A percentile compares a stretch with the other conserved stretches of the same genome.
Evolutionary conservation across 2,797 vertebrate genomes (phyloP).

Genomic region (Danio jaintianensis): DNA sequence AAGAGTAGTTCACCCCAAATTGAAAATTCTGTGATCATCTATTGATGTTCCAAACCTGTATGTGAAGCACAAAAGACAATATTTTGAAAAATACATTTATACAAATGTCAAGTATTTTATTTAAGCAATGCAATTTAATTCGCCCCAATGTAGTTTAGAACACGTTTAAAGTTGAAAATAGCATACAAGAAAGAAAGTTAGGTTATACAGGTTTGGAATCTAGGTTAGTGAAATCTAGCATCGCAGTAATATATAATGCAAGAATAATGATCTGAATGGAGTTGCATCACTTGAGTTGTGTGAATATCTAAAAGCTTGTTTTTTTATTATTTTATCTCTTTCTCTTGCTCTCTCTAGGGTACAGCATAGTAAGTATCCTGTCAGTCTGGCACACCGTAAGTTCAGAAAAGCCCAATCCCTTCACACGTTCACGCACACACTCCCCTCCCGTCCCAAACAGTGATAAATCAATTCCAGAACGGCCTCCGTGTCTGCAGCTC

Average conservation of each 20-base stretch:
- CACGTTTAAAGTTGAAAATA: not conserved
- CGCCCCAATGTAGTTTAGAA: not conserved
- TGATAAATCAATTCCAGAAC: slow-evolving; percentile 57
- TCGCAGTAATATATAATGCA: slow-evolving; percentile 4
- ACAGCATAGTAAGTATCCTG: slow-evolving; percentile 39
- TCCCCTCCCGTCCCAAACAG: slow-evolving; percentile 32
- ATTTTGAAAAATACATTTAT: not conserved
- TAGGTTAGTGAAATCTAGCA: slow-evolving; percentile 11
- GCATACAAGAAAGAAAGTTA: not conserved
- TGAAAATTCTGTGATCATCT: not conserved
- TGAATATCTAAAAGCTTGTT: slow-evolving; percentile 28
- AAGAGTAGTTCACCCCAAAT: not conserved
- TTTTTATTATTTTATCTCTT: slow-evolving; percentile 7
- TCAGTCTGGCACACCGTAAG: slow-evolving; percentile 15
- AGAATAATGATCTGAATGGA: slow-evolving; percentile 20
- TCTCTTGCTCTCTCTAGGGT: slow-evolving; percentile 21
- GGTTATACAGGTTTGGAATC: slow-evolving; percentile 6
- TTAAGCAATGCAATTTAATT: not conserved
- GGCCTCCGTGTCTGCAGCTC: slow-evolving; percentile 45
- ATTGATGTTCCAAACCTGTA: not conserved
- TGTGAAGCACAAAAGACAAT: not conserved
- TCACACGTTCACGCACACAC: slow-evolving; percentile 42
- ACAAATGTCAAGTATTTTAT: not conserved
- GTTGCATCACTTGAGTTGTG: slow-evolving; percentile 10
- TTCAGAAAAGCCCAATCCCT: slow-evolving; percentile 38